Evolutionary conservation across 2,888 invertebrate species (phyloP).

Genomic region (Pandemis corylana): DNA sequence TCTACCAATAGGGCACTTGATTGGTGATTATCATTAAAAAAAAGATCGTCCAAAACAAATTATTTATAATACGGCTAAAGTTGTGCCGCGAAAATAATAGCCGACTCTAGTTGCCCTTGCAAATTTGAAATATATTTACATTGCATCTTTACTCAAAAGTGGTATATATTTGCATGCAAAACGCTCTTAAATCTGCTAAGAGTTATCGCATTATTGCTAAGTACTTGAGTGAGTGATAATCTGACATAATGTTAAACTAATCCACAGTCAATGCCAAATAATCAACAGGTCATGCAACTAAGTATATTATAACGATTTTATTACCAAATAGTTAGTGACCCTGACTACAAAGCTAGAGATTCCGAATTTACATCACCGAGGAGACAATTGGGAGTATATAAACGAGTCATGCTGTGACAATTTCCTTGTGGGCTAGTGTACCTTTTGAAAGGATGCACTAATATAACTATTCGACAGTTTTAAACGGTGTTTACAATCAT

Average conservation of each 20-base stretch:
- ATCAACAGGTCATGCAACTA: neutral
- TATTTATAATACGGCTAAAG: no score
- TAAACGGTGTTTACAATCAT: no score
- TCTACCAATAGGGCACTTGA: no score
- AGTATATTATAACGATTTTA: neutral
- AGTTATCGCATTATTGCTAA: constrained; percentile 7
- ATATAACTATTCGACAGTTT: no score
- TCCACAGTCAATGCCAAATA: constrained; percentile 11
- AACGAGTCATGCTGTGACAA: no score
- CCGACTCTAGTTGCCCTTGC: neutral
- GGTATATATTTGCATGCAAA: neutral
- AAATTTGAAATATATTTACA: constrained; percentile 12
- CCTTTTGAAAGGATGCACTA: no score
- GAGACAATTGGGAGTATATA: no score
- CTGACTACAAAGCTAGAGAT: no score
- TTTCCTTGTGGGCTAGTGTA: no score
- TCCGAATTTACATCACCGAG: no score
- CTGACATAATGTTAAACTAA: neutral
- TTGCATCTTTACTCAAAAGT: constrained; percentile 6
- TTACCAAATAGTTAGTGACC: neutral
- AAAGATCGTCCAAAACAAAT: neutral
- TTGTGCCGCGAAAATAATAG: no score
- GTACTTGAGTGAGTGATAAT: constrained; percentile 20
- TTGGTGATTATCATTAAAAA: no score
- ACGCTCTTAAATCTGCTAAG: neutral